These are phyloP conservation scores for Gadus macrocephalus DNA, from an alignment of 2,113 vertebrate genomes.

Conservation along the genomic window DNA sequence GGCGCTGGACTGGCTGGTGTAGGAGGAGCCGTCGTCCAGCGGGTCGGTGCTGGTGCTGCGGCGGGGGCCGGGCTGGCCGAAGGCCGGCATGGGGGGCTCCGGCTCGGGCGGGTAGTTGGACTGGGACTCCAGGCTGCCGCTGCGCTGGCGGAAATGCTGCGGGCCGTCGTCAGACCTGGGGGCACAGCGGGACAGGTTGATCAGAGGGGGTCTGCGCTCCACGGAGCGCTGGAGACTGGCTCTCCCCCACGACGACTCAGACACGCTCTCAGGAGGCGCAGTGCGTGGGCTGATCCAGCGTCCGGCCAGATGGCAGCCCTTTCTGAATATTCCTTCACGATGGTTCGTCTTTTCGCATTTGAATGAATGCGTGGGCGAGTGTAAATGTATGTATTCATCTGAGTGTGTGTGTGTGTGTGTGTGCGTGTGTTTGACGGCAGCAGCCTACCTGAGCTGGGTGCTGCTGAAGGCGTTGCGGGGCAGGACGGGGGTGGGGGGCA, in stretches of 20 bases:
- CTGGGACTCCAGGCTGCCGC: slow-evolving; percentile 92
- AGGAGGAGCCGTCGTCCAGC: slow-evolving; percentile 91
- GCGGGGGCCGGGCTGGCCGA: slow-evolving; percentile 71
- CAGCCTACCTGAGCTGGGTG: slow-evolving; percentile 84
- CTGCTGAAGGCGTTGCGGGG: slow-evolving; percentile 93
- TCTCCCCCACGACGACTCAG: neutral
- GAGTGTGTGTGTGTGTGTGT: neutral
- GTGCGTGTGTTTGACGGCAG: neutral
- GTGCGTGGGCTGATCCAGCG: no score
- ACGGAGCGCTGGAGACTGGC: neutral
- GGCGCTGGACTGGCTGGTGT: slow-evolving; percentile 92
- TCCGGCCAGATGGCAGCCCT: no score
- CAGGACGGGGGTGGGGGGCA: slow-evolving; percentile 91
- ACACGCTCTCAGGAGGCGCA: no score
- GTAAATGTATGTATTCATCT: no score
- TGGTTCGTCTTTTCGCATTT: no score
- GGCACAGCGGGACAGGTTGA: neutral
- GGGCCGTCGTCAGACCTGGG: slow-evolving; percentile 76
- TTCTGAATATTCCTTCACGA: no score
- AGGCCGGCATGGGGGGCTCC: slow-evolving; percentile 69
- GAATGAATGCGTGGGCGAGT: neutral
- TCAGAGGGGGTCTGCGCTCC: no score
- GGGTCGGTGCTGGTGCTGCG: slow-evolving; percentile 95
- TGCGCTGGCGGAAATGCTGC: slow-evolving; percentile 84
- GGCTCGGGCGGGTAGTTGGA: slow-evolving; percentile 74